Conservation (phyloP, 2,797 vertebrate species). For the Hippoglossus hippoglossus region DNA sequence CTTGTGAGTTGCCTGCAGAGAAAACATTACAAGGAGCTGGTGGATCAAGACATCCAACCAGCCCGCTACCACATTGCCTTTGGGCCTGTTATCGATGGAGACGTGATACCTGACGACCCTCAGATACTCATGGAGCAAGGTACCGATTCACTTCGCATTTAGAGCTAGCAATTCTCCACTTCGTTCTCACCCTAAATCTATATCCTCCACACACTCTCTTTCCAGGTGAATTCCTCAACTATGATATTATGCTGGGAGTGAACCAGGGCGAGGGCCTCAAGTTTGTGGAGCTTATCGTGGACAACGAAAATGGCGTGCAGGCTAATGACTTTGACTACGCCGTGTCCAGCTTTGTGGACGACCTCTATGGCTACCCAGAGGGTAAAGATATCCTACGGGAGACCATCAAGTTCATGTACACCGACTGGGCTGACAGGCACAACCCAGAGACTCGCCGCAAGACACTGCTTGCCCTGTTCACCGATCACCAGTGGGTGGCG, state of each 20-base stretch:
- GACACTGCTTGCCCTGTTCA: constrained; percentile 96
- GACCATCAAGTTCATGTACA: constrained; percentile 99
- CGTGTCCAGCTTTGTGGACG: constrained; percentile 98
- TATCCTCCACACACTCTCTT: constrained; percentile 18
- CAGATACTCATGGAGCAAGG: constrained; percentile 99
- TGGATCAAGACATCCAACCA: constrained; percentile 99
- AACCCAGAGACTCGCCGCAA: constrained; percentile 98
- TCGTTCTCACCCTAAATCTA: background rate
- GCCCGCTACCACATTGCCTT: constrained; percentile 99
- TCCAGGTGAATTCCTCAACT: constrained; percentile 96
- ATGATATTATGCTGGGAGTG: constrained; percentile 98
- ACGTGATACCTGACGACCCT: constrained; percentile 98
- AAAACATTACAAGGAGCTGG: constrained; percentile 98
- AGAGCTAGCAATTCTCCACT: background rate
- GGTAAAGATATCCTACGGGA: constrained; percentile 98
- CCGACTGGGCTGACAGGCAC: constrained; percentile 98
- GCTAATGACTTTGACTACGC: constrained; percentile 99
- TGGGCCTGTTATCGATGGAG: constrained; percentile 97
- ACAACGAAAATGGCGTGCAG: constrained; percentile 97
- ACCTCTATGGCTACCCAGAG: constrained; percentile 97
- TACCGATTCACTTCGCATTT: constrained; percentile 16
- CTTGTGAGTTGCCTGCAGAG: constrained; percentile 96
- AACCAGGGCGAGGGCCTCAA: constrained; percentile 99
- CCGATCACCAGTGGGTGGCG: constrained; percentile 99
- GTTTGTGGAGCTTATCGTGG: constrained; percentile 98